phyloP scores from a whole-genome alignment of 2,797 vertebrate species.

The Pipistrellus pipistrellus region DNA sequence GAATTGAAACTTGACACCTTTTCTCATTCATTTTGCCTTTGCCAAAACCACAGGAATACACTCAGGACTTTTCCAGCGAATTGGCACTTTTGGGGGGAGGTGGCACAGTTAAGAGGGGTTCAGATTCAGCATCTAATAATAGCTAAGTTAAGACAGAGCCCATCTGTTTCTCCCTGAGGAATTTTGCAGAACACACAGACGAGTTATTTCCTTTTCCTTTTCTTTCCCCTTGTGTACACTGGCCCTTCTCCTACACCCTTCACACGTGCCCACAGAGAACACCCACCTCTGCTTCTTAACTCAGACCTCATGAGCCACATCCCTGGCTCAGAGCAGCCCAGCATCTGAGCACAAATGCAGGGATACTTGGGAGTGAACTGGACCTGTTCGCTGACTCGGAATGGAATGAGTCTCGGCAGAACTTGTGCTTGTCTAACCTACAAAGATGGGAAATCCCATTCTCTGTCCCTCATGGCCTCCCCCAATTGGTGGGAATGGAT shows the following conservation, averaged over 20 bases:
- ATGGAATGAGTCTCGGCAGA: neutral
- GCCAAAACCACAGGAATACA: conserved; percentile 46
- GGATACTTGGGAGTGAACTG: neutral
- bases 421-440: neutral
- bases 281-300: conserved; percentile 32
- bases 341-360: neutral
- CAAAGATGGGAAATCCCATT: neutral
- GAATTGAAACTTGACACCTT: conserved; percentile 19
- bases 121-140: conserved; percentile 70
- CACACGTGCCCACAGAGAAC: neutral
- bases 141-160: conserved; percentile 61
- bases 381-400: neutral
- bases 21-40: conserved; percentile 43
- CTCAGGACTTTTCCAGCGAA: neutral
- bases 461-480: neutral
- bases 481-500: conserved; percentile 40
- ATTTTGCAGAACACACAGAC: conserved; percentile 35
- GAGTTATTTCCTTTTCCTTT: conserved; percentile 44
- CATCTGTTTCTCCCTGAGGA: conserved; percentile 65
- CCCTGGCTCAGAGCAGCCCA: neutral
- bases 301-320: conserved; percentile 62
- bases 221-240: neutral
- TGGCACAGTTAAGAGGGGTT: conserved; percentile 34
- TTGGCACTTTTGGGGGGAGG: neutral
- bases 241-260: neutral